phyloP scores from a whole-genome alignment of 2,888 invertebrate genomes.

The Hesperia comma region DNA sequence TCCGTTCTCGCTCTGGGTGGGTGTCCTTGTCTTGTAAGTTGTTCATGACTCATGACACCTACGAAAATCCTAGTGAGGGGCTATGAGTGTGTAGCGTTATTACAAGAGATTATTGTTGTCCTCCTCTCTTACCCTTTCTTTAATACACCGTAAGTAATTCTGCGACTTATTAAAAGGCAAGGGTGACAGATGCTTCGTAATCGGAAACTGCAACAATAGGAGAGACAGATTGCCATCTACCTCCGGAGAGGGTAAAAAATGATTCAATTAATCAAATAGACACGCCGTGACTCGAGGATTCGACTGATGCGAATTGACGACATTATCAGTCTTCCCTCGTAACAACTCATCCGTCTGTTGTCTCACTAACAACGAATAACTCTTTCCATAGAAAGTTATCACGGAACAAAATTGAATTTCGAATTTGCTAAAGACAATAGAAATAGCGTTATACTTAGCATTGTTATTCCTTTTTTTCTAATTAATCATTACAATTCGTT shows the following conservation, averaged over 20 bases:
- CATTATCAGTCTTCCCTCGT: constrained; percentile 79
- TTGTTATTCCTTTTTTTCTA: no score
- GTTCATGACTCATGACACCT: no score
- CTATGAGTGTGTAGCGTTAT: neutral
- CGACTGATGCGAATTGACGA: constrained; percentile 72
- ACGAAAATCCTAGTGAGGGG: no score
- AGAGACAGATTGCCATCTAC: constrained; percentile 53
- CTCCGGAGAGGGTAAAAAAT: constrained; percentile 66
- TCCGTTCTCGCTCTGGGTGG: no score
- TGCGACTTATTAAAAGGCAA: constrained; percentile 11
- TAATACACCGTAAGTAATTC: neutral
- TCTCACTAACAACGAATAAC: neutral
- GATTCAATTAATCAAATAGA: constrained; percentile 82
- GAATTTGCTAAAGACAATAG: no score
- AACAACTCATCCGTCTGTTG: constrained; percentile 41
- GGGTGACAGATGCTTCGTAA: constrained; percentile 37
- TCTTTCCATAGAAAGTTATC: neutral
- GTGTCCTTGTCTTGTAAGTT: no score
- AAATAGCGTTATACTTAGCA: no score
- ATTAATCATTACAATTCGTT: no score
- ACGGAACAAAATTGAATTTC: no score
- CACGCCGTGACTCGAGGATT: constrained; percentile 76
- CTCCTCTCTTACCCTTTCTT: neutral
- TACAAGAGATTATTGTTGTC: neutral
- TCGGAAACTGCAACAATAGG: constrained; percentile 48